These are phyloP conservation scores for Nebria salina DNA, from an alignment of 2,888 invertebrate genomes.

Conservation along the genomic window DNA sequence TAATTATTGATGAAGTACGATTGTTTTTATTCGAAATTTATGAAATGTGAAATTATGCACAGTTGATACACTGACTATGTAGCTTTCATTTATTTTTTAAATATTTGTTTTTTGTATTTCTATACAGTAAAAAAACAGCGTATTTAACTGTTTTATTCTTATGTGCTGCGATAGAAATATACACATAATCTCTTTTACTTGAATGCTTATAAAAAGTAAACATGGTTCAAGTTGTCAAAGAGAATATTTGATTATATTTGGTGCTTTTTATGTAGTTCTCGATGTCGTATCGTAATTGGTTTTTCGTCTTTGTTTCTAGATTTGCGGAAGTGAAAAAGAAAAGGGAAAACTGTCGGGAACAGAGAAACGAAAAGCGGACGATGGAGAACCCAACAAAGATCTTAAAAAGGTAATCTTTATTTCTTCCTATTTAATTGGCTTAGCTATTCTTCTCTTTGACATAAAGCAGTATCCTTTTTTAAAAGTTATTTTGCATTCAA, in stretches of 20 bases:
- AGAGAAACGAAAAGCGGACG: constrained; percentile 86
- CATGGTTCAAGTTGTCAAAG: not conserved
- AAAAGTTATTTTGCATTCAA: too few relatives aligned
- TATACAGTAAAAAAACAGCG: too few relatives aligned
- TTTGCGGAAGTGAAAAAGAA: constrained; percentile 68
- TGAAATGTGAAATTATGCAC: too few relatives aligned
- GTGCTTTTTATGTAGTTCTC: not conserved
- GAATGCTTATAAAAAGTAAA: too few relatives aligned
- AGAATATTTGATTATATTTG: not conserved
- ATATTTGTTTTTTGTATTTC: too few relatives aligned
- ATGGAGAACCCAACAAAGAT: constrained; percentile 83
- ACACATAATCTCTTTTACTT: too few relatives aligned
- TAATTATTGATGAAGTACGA: too few relatives aligned
- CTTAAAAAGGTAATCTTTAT: constrained; percentile 78
- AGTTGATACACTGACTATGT: too few relatives aligned
- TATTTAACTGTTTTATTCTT: too few relatives aligned
- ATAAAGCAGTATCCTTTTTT: not conserved
- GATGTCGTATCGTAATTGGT: not conserved
- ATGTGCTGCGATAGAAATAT: too few relatives aligned
- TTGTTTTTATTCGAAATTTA: too few relatives aligned
- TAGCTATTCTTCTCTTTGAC: constrained; percentile 2
- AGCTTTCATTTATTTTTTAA: too few relatives aligned
- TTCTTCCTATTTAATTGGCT: not conserved
- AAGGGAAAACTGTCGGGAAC: constrained; percentile 73
- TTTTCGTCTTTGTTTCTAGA: constrained; percentile 62